Conservation (phyloP, 2,797 vertebrate species). For the Emydoidea blandingii region DNA sequence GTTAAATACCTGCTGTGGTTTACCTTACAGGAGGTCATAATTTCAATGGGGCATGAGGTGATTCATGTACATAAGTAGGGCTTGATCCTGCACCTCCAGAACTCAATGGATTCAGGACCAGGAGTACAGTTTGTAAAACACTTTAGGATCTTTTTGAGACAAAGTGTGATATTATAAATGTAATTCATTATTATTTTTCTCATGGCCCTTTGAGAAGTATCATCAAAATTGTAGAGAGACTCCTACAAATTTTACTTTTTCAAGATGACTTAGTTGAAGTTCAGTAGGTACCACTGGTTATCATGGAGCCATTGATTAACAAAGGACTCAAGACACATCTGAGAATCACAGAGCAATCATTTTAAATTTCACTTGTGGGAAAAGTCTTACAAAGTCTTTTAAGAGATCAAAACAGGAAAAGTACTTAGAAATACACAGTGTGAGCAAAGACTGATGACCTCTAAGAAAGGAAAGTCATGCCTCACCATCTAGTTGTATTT, state of each 20-base stretch:
- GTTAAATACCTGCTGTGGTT: not conserved
- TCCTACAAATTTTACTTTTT: not conserved
- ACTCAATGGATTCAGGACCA: not conserved
- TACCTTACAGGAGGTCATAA: not conserved
- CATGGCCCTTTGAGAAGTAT: not conserved
- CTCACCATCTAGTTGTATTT: conserved; percentile 50
- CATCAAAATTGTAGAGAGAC: not conserved
- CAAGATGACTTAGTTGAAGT: conserved; percentile 46
- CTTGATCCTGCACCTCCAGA: not conserved
- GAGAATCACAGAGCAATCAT: conserved; percentile 10
- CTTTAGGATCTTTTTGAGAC: not conserved
- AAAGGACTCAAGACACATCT: conserved; percentile 35
- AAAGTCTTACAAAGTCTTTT: conserved; percentile 60
- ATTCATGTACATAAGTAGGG: not conserved
- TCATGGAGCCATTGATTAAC: conserved; percentile 10
- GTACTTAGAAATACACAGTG: conserved; percentile 71
- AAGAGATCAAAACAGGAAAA: conserved; percentile 66
- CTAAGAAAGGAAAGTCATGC: conserved; percentile 57
- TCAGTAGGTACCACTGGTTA: conserved; percentile 41
- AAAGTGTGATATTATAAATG: conserved; percentile 2
- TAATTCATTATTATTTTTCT: conserved; percentile 38
- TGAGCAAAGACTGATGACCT: conserved; percentile 63
- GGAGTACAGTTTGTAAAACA: not conserved
- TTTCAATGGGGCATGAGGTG: not conserved
- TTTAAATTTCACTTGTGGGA: conserved; percentile 63